Percentiles rank a stretch among this genome's conserved stretches.
phyloP scores from a whole-genome alignment of 2,113 vertebrate species.

The Odocoileus virginianus region DNA sequence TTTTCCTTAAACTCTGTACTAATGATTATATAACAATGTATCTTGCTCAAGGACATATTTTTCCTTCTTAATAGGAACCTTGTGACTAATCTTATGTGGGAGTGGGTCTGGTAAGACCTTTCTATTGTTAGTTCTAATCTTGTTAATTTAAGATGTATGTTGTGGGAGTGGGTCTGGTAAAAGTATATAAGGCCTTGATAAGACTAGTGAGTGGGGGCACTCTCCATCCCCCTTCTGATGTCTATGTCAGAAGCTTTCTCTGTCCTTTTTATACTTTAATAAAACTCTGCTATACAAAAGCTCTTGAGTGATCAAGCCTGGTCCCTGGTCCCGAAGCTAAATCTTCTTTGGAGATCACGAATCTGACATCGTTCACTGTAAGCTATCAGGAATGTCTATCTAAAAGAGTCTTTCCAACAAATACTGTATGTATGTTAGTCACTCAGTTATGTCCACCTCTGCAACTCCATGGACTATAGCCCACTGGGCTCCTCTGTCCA shows the following conservation, averaged over 20 bases:
- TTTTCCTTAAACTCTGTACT: not conserved
- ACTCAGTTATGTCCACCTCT: not conserved
- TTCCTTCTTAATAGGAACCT: not conserved
- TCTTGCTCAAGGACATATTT: not conserved
- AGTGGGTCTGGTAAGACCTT: not conserved
- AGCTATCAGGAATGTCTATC: not conserved
- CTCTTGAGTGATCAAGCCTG: not conserved
- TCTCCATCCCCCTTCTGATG: not conserved
- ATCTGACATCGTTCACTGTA: not conserved
- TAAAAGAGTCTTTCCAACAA: not conserved
- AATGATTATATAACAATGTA: not conserved
- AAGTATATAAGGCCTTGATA: not conserved
- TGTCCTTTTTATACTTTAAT: not conserved
- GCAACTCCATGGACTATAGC: not conserved
- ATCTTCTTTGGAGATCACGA: not conserved
- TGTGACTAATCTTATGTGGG: not conserved
- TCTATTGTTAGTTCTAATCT: not conserved
- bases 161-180: not conserved
- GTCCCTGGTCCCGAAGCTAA: not conserved
- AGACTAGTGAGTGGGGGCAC: not conserved
- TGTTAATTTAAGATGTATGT: not conserved
- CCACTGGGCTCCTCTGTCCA: not conserved
- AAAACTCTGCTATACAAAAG: not conserved
- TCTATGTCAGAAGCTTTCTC: not conserved
- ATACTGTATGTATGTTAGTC: not conserved